phyloP scores from a whole-genome alignment of 2,888 invertebrate genomes.

The Dasysyrphus albostriatus region DNA sequence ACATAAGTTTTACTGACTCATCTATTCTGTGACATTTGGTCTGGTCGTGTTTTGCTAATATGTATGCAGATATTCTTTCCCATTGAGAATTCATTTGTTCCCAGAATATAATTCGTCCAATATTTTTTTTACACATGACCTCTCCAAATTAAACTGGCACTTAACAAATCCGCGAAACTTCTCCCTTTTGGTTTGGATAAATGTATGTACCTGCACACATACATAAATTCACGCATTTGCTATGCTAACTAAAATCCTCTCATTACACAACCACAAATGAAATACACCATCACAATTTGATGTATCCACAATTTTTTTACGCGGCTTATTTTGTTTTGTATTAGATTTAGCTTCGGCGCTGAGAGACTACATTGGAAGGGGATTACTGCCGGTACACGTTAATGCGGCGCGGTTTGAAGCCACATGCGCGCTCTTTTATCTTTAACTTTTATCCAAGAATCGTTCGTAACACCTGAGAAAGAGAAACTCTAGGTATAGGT shows the following conservation, averaged over 20 bases:
- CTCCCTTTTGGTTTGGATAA: constrained; percentile 22
- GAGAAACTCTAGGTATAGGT: constrained; percentile 15
- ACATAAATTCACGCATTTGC: not conserved
- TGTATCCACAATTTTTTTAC: constrained; percentile 53
- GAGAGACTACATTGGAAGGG: constrained; percentile 65
- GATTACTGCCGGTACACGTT: constrained; percentile 74
- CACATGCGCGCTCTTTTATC: constrained; percentile 76
- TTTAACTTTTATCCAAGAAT: constrained; percentile 46
- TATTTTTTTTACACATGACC: constrained; percentile 62
- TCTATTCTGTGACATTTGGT: constrained; percentile 42
- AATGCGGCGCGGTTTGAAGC: constrained; percentile 49
- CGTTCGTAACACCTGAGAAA: constrained; percentile 58
- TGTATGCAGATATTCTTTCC: constrained; percentile 13
- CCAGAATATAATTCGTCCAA: constrained; percentile 35
- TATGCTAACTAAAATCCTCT: constrained; percentile 11
- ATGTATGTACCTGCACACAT: not conserved
- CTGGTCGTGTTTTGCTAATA: constrained; percentile 23
- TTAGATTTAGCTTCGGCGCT: constrained; percentile 66
- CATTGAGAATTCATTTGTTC: constrained; percentile 39
- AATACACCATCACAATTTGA: constrained; percentile 12
- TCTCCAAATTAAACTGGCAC: constrained; percentile 5
- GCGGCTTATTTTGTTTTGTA: constrained; percentile 63
- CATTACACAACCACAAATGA: constrained; percentile 21
- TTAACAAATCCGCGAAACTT: constrained; percentile 39
- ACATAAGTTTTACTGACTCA: constrained; percentile 64